These are phyloP conservation scores for Gopherus evgoodei DNA, from an alignment of 2,113 vertebrate genomes.

Conservation along the genomic window DNA sequence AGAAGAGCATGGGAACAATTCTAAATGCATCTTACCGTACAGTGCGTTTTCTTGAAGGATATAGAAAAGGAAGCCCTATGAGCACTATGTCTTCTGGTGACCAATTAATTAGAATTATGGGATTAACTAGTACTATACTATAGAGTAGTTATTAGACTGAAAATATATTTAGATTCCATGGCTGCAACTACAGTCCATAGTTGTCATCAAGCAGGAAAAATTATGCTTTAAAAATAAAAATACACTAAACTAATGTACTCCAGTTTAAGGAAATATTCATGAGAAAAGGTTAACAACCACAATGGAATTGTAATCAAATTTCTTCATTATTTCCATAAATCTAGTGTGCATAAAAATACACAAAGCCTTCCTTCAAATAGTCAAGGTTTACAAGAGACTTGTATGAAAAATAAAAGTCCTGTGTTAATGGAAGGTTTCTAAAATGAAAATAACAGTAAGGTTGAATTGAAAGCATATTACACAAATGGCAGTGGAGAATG, in stretches of 20 bases:
- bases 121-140: neutral
- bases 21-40: accelerated
- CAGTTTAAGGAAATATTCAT: constrained; percentile 23
- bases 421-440: neutral
- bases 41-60: neutral
- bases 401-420: neutral
- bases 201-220: constrained; percentile 16
- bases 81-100: neutral
- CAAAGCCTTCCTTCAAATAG: constrained; percentile 21
- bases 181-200: neutral
- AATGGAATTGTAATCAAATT: constrained; percentile 60
- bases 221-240: constrained; percentile 37
- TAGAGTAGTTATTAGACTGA: constrained; percentile 21
- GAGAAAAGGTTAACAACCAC: constrained; percentile 40
- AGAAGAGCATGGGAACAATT: neutral
- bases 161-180: constrained; percentile 3
- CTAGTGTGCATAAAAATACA: constrained; percentile 24
- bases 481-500: neutral
- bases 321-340: constrained; percentile 70
- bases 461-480: neutral
- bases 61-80: neutral
- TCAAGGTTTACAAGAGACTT: constrained; percentile 45
- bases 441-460: neutral
- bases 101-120: neutral
- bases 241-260: constrained; percentile 2